phyloP scores from a whole-genome alignment of 2,113 vertebrate genomes.

The Archilochus colubris region DNA sequence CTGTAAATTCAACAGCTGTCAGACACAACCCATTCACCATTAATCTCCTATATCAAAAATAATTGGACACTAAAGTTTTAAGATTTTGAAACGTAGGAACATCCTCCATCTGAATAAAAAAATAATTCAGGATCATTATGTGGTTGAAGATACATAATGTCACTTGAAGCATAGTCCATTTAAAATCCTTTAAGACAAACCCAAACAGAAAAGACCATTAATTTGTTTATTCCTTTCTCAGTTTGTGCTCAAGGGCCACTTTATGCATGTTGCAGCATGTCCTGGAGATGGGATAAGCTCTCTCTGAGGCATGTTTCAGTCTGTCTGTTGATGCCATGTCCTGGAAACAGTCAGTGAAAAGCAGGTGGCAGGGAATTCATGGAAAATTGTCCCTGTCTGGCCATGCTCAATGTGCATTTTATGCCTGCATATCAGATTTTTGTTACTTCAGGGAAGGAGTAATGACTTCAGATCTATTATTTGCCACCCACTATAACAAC shows the following conservation, averaged over 20 bases:
- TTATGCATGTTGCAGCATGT: neutral
- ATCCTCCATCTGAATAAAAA: neutral
- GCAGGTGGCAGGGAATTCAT: neutral
- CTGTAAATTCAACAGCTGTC: neutral
- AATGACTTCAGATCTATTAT: neutral
- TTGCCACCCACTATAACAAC: neutral
- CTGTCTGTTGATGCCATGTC: accelerated
- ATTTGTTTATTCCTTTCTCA: neutral
- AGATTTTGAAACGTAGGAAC: neutral
- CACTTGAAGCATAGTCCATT: neutral
- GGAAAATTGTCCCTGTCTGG: neutral
- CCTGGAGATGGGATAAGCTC: neutral
- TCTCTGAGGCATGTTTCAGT: neutral
- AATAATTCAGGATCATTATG: neutral
- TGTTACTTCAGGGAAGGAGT: neutral
- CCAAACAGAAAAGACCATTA: neutral
- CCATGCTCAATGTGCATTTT: neutral
- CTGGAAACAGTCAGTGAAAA: neutral
- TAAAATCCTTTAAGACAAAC: neutral
- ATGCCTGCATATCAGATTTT: neutral
- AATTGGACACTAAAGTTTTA: neutral
- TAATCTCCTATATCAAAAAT: neutral
- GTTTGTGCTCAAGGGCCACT: neutral
- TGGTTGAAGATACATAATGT: neutral
- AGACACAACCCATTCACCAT: neutral